Percentiles rank a stretch among this genome's conserved stretches.
These are phyloP conservation scores for Ormyrus rosae DNA, from an alignment of 2,888 invertebrate genomes.

Conservation along the genomic window DNA sequence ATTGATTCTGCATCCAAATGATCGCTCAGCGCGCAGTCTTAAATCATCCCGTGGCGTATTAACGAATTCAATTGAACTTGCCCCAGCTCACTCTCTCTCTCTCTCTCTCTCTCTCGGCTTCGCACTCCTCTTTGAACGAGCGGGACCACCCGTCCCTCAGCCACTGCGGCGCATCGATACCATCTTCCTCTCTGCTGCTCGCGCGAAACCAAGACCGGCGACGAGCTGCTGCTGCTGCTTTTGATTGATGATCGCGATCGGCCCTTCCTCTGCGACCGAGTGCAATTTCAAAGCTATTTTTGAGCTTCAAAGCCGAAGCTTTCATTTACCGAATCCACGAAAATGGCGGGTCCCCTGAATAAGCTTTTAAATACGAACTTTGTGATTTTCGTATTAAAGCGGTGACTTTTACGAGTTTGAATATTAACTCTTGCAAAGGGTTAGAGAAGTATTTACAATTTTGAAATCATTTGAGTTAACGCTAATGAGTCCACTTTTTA, in stretches of 20 bases:
- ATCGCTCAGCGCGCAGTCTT: conserved; percentile 9
- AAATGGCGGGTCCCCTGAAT: too few species aligned
- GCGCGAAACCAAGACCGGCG: conserved; percentile 17
- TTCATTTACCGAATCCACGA: too few species aligned
- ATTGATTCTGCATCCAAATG: conserved; percentile 34
- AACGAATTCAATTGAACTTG: conserved; percentile 44
- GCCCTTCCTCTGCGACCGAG: too few species aligned
- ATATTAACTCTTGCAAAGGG: too few species aligned
- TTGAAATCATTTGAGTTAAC: too few species aligned
- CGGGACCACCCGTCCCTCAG: conserved; percentile 48
- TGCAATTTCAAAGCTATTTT: too few species aligned
- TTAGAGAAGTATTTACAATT: too few species aligned
- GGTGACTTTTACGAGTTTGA: too few species aligned
- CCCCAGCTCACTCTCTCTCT: background rate
- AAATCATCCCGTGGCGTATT: conserved; percentile 34
- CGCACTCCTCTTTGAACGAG: conserved; percentile 28
- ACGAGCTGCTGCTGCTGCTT: conserved; percentile 5
- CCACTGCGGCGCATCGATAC: conserved; percentile 33
- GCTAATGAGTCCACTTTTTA: too few species aligned
- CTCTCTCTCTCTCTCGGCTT: background rate
- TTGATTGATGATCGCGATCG: conserved; percentile 41
- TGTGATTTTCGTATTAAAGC: too few species aligned
- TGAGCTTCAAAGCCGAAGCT: too few species aligned
- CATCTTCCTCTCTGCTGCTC: conserved; percentile 26
- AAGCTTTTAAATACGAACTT: too few species aligned